These are phyloP conservation scores for Spatula versicolor DNA, from an alignment of 2,797 vertebrate species.

Conservation along the genomic window DNA sequence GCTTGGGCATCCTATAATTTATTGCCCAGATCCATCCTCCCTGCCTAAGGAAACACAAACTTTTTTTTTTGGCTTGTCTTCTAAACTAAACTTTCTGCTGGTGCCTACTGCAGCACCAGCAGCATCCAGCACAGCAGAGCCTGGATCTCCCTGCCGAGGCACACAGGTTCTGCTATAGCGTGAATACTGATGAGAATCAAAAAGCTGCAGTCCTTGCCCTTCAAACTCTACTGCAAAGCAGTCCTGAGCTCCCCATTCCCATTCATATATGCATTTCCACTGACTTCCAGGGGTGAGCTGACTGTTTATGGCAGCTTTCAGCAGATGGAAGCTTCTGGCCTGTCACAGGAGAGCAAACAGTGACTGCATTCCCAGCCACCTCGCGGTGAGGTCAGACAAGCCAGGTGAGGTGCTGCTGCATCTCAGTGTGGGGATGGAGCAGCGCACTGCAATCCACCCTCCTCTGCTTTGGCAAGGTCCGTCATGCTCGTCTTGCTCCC, in stretches of 20 bases:
- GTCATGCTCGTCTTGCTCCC: fast-evolving
- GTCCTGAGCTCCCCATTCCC: background rate
- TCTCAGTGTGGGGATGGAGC: background rate
- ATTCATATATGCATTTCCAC: background rate
- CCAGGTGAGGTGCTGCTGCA: background rate
- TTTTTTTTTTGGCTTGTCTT: background rate
- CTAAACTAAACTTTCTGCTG: background rate
- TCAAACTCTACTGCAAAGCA: background rate
- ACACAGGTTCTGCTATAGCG: background rate
- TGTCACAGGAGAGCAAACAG: background rate
- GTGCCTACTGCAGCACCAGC: background rate
- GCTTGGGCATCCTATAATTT: background rate
- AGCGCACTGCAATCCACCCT: background rate
- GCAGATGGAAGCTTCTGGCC: background rate
- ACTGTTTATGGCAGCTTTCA: background rate
- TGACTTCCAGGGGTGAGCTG: background rate
- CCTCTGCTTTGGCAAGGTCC: background rate
- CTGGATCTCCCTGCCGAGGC: background rate
- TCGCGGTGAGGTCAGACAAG: background rate
- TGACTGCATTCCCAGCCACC: background rate
- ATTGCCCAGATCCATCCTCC: background rate
- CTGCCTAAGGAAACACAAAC: background rate
- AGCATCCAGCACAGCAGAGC: background rate
- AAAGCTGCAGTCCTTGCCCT: background rate
- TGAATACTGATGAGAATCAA: background rate